phyloP scores from a whole-genome alignment of 2,888 invertebrate species.

The Nematopogon swammerdamellus region DNA sequence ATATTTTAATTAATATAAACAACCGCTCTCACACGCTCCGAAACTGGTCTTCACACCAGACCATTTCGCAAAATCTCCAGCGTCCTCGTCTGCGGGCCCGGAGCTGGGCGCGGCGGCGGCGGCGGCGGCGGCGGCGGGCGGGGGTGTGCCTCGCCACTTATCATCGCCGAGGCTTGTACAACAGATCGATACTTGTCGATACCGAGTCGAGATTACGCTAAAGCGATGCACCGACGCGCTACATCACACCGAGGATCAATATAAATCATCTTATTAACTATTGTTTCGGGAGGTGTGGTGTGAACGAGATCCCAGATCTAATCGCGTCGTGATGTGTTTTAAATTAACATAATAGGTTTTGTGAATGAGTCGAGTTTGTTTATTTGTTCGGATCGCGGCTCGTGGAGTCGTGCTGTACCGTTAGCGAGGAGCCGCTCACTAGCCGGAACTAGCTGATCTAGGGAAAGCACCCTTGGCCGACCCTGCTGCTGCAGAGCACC shows the following conservation, averaged over 20 bases:
- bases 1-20: too few species aligned
- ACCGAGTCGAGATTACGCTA: constrained; percentile 48
- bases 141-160: constrained; percentile 41
- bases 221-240: constrained; percentile 52
- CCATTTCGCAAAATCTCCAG: too few species aligned
- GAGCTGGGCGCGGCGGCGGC: constrained; percentile 15
- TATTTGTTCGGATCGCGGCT: constrained; percentile 28
- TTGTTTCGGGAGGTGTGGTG: constrained; percentile 57
- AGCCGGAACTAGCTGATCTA: too few species aligned
- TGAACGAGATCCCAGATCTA: constrained; percentile 45
- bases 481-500: too few species aligned
- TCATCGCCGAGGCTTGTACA: constrained; percentile 16
- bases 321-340: constrained; percentile 51
- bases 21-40: too few species aligned
- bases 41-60: too few species aligned
- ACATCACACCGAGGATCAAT: constrained; percentile 48
- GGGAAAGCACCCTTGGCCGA: too few species aligned
- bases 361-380: constrained; percentile 50
- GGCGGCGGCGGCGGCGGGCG: constrained; percentile 29
- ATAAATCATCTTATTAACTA: constrained; percentile 58
- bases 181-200: constrained; percentile 40
- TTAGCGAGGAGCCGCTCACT: too few species aligned
- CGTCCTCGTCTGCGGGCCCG: background rate
- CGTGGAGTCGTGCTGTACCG: too few species aligned
- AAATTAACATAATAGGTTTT: constrained; percentile 58